Conservation (phyloP, 2,888 invertebrate genomes). For the Sceliomorpha sp. region DNA sequence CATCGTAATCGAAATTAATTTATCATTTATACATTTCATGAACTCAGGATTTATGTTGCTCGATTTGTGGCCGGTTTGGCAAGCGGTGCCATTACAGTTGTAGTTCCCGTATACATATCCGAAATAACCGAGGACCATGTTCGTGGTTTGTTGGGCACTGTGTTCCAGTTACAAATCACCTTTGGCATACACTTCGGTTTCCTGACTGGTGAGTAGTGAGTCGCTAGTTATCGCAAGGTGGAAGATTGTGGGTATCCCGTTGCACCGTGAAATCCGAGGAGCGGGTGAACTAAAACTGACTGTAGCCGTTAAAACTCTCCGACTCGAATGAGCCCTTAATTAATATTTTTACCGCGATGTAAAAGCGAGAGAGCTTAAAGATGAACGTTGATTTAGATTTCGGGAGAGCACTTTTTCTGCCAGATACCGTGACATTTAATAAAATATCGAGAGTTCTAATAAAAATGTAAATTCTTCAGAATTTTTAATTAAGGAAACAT, state of each 20-base stretch:
- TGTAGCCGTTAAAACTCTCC: no score
- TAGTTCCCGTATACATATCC: slow-evolving; percentile 91
- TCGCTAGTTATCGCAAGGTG: background rate
- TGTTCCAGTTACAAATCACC: slow-evolving; percentile 86
- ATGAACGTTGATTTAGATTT: no score
- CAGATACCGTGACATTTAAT: no score
- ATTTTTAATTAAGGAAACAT: no score
- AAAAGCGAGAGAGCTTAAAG: no score
- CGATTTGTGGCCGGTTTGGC: slow-evolving; percentile 84
- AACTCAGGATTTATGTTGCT: slow-evolving; percentile 81
- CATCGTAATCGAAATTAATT: no score
- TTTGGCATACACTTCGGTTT: slow-evolving; percentile 86
- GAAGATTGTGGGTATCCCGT: background rate
- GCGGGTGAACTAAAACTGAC: slow-evolving; percentile 1
- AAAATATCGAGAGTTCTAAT: no score
- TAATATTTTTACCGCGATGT: no score
- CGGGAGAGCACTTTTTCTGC: no score
- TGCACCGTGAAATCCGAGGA: background rate
- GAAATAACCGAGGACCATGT: slow-evolving; percentile 88
- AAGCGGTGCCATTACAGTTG: slow-evolving; percentile 86
- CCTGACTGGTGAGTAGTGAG: slow-evolving; percentile 81
- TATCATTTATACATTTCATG: background rate
- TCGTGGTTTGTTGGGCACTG: slow-evolving; percentile 88
- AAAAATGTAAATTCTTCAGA: no score
- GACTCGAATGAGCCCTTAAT: no score